Conservation (phyloP, 2,797 vertebrate genomes). For the Gallinago stenura region DNA sequence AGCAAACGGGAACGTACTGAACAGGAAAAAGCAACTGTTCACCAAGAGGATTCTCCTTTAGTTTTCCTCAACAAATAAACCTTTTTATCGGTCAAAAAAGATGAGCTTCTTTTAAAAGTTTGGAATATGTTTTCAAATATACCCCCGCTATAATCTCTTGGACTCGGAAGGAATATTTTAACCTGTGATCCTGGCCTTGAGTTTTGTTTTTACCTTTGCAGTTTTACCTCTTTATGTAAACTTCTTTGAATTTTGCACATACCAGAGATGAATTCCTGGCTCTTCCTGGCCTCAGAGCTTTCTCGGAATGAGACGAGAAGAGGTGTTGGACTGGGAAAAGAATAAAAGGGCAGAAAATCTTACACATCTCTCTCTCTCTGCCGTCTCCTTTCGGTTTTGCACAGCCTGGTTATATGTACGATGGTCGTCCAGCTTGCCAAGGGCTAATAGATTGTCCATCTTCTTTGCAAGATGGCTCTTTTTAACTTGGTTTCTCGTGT, state of each 20-base stretch:
- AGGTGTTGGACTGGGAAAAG: not conserved
- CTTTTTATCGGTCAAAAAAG: not conserved
- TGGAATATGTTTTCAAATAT: not conserved
- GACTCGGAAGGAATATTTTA: not conserved
- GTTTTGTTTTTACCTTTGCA: constrained; percentile 7
- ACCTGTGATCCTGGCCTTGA: fast-evolving
- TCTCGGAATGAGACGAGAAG: not conserved
- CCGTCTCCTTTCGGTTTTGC: not conserved
- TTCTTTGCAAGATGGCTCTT: not conserved
- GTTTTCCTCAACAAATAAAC: not conserved
- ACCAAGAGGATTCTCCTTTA: not conserved
- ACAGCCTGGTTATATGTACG: not conserved
- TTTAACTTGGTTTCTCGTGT: not conserved
- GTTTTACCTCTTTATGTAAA: not conserved
- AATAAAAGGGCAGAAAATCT: constrained; percentile 40
- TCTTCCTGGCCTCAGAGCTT: not conserved
- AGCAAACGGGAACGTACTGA: not conserved
- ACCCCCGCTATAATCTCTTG: not conserved
- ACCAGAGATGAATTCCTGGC: not conserved
- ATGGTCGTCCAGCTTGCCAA: not conserved
- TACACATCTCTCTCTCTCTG: not conserved
- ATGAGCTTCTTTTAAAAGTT: not conserved
- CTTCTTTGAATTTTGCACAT: constrained; percentile 23
- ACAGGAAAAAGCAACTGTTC: not conserved
- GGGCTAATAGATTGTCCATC: not conserved